A percentile compares a stretch with the other conserved stretches of the same genome.
phyloP scores from a whole-genome alignment of 2,888 invertebrate species.

The Cantharis flavilabris region DNA sequence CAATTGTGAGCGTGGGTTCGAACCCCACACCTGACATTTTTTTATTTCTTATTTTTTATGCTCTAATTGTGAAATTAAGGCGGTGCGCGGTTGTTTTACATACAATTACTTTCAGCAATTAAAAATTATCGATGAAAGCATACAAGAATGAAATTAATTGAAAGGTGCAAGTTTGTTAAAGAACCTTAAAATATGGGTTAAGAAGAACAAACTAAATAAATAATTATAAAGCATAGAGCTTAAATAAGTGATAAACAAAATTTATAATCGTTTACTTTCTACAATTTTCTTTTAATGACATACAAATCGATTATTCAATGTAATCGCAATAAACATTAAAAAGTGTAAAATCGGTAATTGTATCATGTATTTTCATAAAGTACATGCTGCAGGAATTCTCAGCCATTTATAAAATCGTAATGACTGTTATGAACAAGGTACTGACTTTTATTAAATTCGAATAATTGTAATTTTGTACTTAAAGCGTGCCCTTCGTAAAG shows the following conservation, averaged over 20 bases:
- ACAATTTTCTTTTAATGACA: neutral
- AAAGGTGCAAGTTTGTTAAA: neutral
- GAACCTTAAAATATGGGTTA: neutral
- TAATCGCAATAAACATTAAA: neutral
- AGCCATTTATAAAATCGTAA: neutral
- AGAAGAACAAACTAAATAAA: neutral
- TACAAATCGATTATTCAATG: neutral
- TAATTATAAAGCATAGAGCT: neutral
- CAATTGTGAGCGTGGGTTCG: slow-evolving; percentile 61
- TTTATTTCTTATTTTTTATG: neutral
- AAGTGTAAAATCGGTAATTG: slow-evolving; percentile 19
- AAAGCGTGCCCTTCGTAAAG: slow-evolving; percentile 1
- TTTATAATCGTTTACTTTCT: slow-evolving; percentile 1
- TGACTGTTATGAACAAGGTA: neutral
- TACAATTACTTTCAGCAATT: neutral
- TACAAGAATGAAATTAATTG: neutral
- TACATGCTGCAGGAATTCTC: neutral
- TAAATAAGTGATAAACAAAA: neutral
- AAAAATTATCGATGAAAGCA: neutral
- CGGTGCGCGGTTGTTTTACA: neutral
- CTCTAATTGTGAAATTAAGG: neutral
- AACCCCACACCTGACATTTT: neutral
- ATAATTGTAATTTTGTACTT: slow-evolving; percentile 12
- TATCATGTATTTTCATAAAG: neutral
- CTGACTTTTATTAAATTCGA: slow-evolving; percentile 1